Conservation (phyloP, 2,797 vertebrate genomes). For the Rhinogobio ventralis region DNA sequence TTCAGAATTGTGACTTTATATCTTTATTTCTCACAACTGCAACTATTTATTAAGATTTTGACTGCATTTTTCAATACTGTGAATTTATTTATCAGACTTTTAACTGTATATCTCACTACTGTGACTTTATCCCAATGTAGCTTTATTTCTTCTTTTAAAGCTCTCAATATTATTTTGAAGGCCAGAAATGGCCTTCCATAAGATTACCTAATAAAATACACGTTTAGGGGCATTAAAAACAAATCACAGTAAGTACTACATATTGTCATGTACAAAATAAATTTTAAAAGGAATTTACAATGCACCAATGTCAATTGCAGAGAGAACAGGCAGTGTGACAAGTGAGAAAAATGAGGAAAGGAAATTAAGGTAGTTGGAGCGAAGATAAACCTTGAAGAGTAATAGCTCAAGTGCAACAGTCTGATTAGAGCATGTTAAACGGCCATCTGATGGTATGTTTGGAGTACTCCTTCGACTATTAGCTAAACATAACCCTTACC, state of each 20-base stretch:
- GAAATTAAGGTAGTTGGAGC: not conserved
- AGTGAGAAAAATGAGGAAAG: not conserved
- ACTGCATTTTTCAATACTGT: too few species aligned
- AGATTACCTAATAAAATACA: not conserved
- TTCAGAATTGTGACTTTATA: not conserved
- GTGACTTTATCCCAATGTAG: too few species aligned
- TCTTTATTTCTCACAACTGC: not conserved
- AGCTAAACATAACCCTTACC: slow-evolving; percentile 35
- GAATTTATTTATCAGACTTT: not conserved
- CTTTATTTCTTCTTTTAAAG: not conserved
- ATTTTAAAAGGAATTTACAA: not conserved
- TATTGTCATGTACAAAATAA: not conserved
- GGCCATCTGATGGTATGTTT: slow-evolving; percentile 27
- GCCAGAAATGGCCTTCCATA: not conserved
- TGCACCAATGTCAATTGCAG: not conserved
- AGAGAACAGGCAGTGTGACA: not conserved
- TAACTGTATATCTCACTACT: not conserved
- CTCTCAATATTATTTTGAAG: not conserved
- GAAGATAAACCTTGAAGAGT: slow-evolving; percentile 10
- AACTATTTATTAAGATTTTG: not conserved
- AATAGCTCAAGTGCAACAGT: not conserved
- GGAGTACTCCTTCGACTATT: slow-evolving; percentile 25
- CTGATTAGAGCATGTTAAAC: slow-evolving; percentile 21
- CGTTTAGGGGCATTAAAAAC: not conserved
- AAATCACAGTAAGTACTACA: not conserved